These are phyloP conservation scores for Caenorhabditis becei DNA, from an alignment of 2,888 invertebrate genomes.

Conservation along the genomic window DNA sequence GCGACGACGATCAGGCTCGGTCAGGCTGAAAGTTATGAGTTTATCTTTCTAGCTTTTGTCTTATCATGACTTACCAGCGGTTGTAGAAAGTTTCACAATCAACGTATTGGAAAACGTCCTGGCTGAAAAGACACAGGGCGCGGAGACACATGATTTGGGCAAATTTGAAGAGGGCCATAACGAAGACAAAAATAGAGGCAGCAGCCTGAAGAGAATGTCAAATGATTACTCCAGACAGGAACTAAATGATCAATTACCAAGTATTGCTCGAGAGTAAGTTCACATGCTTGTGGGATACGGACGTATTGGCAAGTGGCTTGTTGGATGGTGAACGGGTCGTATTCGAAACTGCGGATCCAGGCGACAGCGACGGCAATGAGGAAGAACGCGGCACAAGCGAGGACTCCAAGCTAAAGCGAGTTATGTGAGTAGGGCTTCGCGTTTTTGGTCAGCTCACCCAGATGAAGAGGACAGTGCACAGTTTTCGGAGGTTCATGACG, in stretches of 20 bases:
- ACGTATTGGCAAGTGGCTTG: slow-evolving; percentile 45
- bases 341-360: slow-evolving; percentile 34
- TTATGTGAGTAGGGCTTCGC: neutral
- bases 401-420: slow-evolving; percentile 28
- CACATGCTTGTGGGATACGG: slow-evolving; percentile 37
- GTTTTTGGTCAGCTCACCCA: slow-evolving; percentile 27
- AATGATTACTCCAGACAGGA: neutral
- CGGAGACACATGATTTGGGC: slow-evolving; percentile 52
- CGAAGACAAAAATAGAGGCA: slow-evolving; percentile 18
- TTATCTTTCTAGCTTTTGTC: no score
- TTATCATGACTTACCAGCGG: slow-evolving; percentile 29
- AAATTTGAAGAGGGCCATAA: slow-evolving; percentile 30
- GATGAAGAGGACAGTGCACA: slow-evolving; percentile 37
- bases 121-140: slow-evolving; percentile 46
- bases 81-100: slow-evolving; percentile 48
- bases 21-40: slow-evolving; percentile 24
- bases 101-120: slow-evolving; percentile 42
- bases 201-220: slow-evolving; percentile 23
- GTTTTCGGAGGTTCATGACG: slow-evolving; percentile 46
- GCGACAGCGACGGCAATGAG: slow-evolving; percentile 25
- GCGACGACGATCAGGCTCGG: slow-evolving; percentile 52
- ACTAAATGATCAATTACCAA: slow-evolving; percentile 14
- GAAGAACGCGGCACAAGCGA: slow-evolving; percentile 35
- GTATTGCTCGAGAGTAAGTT: slow-evolving; percentile 29
- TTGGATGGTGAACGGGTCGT: slow-evolving; percentile 38